These are phyloP conservation scores for Antidorcas marsupialis DNA, from an alignment of 2,113 vertebrate genomes.

Conservation along the genomic window DNA sequence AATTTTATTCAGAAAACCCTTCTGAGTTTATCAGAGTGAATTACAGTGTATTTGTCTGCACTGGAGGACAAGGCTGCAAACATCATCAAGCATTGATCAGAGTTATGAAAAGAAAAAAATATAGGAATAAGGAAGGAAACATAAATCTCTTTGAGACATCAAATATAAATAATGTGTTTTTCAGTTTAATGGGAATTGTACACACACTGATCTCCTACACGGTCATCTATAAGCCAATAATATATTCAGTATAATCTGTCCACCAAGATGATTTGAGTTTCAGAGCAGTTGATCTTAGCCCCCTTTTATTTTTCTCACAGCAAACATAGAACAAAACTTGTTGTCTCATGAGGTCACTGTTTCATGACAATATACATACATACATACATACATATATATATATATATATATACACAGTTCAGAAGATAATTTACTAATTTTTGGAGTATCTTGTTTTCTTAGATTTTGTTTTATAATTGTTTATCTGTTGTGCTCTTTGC, in stretches of 20 bases:
- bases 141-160: not conserved
- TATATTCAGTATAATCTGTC: not conserved
- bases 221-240: not conserved
- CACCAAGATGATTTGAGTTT: not conserved
- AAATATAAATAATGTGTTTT: not conserved
- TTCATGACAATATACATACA: not conserved
- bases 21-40: not conserved
- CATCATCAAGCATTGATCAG: not conserved
- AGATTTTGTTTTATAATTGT: not conserved
- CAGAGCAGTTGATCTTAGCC: not conserved
- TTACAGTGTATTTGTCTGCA: not conserved
- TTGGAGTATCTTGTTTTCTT: not conserved
- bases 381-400: fast-evolving
- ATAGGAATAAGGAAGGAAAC: no score
- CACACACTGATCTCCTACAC: no score
- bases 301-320: not conserved
- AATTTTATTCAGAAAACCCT: not conserved
- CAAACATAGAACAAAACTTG: not conserved
- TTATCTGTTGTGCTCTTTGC: not conserved
- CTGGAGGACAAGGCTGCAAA: not conserved
- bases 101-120: not conserved
- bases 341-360: not conserved
- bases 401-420: not conserved
- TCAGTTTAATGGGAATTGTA: not conserved
- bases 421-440: not conserved